Conservation (phyloP, 2,888 invertebrate species). For the Noctua janthe region DNA sequence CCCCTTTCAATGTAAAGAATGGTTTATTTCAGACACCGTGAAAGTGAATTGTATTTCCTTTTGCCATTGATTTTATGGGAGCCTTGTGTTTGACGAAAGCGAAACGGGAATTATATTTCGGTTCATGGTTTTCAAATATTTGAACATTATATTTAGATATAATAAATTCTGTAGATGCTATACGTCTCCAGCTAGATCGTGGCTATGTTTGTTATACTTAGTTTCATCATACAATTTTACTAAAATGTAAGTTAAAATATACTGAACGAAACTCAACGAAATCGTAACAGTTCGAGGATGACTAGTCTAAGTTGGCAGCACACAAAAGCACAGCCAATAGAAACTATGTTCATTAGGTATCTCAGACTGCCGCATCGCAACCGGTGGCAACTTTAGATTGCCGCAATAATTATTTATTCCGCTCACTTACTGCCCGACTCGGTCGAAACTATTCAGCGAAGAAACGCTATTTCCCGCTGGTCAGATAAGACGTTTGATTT, state of each 20-base stretch:
- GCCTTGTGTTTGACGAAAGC: slow-evolving; percentile 72
- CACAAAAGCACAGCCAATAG: slow-evolving; percentile 77
- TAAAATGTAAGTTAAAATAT: slow-evolving; percentile 10
- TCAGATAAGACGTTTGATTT: slow-evolving; percentile 91
- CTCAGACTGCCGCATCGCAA: slow-evolving; percentile 75
- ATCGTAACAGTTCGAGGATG: slow-evolving; percentile 42
- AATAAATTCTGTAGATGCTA: neutral
- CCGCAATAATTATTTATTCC: slow-evolving; percentile 90
- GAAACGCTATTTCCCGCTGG: slow-evolving; percentile 89
- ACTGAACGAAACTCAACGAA: slow-evolving; percentile 30
- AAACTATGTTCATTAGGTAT: slow-evolving; percentile 86
- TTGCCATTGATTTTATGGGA: slow-evolving; percentile 86
- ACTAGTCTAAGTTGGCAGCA: slow-evolving; percentile 62
- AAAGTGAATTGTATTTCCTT: slow-evolving; percentile 89
- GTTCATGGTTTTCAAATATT: slow-evolving; percentile 64
- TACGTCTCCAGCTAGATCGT: neutral
- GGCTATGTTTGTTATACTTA: neutral
- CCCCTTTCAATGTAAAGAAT: slow-evolving; percentile 90
- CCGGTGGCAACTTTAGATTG: slow-evolving; percentile 86
- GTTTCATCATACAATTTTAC: neutral
- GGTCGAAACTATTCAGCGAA: slow-evolving; percentile 87
- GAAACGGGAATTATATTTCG: slow-evolving; percentile 68
- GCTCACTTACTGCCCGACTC: slow-evolving; percentile 87
- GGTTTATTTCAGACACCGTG: slow-evolving; percentile 90
- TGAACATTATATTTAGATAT: slow-evolving; percentile 32